Base-by-base conservation (phyloP, 2,797 vertebrate genomes). In the Vireo griseus region DNA sequence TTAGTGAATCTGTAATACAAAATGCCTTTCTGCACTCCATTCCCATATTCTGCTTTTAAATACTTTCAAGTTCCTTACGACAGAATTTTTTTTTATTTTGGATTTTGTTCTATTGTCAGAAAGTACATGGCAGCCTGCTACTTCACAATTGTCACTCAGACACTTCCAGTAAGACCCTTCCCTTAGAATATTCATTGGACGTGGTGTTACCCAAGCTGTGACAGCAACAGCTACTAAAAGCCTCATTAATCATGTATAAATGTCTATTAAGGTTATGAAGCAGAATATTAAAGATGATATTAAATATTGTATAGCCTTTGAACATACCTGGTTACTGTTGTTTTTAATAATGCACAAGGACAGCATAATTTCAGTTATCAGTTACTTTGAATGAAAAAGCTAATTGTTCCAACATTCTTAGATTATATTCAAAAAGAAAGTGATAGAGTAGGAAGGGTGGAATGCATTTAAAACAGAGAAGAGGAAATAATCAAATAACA, bases 271-370 rank as follows among this genome's bases (percentile, higher is more conserved):
- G 54, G 75, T 80, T 94, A 85, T 86, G 72, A 91, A 85, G 72
- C 72, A 68, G 63, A 94, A 68, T 94, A 91, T 62, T 80, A 87
- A 89, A 78, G 54, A 83, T 55, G 31, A 47, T 86, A 90, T 28
- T 95, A 44, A 89, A 80, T 92, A 58, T 74, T 72, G 24, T 75
- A 51, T 75, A 57, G 68, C 33, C 54, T 96, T 92, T 90, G 82
- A 93, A 84, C 2, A 0, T 62, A 93, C 66, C 72, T 92, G 84
- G 47, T 95, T 94, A 66, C 72, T 77, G 54, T 88, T 96, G 47
- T 92, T 96, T 91, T 88, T 78, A 93, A 86, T 82, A 93, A 80
- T 59, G 72, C 42, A 86, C n/a, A 48, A 80, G 31, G 42, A 81
- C 61, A 54, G 52, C 24, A 50, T 65, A 51, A 88, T 87, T 91